phyloP scores from a whole-genome alignment of 2,888 invertebrate genomes.

The Agonopterix arenella region DNA sequence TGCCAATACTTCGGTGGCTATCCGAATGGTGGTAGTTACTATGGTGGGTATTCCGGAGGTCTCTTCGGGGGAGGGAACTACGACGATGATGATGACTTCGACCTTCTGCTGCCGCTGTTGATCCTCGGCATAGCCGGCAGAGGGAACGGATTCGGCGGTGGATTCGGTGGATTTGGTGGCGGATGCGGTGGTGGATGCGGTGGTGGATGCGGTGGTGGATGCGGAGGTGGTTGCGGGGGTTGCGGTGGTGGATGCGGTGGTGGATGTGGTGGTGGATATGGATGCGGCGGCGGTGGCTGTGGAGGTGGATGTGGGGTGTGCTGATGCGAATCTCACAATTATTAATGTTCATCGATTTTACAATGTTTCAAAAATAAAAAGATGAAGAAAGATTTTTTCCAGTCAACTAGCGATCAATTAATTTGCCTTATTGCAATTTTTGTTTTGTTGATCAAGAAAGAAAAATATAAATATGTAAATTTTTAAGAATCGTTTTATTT shows the following conservation, averaged over 20 bases:
- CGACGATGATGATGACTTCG: constrained; percentile 26
- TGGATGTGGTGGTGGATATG: too few species aligned
- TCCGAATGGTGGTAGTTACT: constrained; percentile 1
- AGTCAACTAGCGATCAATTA: too few species aligned
- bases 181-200: constrained; percentile 14
- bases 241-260: constrained; percentile 14
- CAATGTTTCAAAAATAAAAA: too few species aligned
- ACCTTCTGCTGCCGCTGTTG: constrained; percentile 35
- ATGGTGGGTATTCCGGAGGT: constrained; percentile 13
- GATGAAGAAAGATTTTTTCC: too few species aligned
- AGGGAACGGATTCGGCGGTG: constrained; percentile 8
- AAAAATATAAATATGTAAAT: too few species aligned
- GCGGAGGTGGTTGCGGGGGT: constrained; percentile 9
- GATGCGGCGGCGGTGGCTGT: too few species aligned
- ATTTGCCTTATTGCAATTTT: too few species aligned
- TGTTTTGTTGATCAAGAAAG: too few species aligned
- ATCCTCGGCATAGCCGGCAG: constrained; percentile 20
- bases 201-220: constrained; percentile 14
- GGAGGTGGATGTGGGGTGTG: too few species aligned
- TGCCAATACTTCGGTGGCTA: constrained; percentile 24
- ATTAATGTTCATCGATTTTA: too few species aligned
- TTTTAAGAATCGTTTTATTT: too few species aligned
- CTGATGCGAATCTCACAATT: too few species aligned
- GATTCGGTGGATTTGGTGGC: constrained; percentile 9
- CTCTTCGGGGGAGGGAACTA: constrained; percentile 8